Percentiles rank a stretch among this genome's conserved stretches.
Conservation (phyloP, 2,113 vertebrate genomes). For the Stegostoma tigrinum region DNA sequence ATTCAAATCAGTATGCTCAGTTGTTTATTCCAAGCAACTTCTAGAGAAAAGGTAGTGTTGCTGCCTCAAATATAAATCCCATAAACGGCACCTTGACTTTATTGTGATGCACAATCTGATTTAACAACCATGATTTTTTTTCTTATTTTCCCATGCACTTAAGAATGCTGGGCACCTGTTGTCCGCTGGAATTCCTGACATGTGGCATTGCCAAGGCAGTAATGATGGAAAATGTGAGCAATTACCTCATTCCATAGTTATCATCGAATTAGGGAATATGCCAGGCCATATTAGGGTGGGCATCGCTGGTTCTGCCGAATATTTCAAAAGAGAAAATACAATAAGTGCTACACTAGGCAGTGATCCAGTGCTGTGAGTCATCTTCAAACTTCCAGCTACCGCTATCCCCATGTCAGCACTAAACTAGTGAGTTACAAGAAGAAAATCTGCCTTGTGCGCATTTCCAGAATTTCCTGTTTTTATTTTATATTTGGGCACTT, state of each 20-base stretch:
- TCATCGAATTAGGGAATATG: background rate
- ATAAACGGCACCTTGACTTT: background rate
- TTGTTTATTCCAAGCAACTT: background rate
- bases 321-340: conserved; percentile 11
- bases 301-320: background rate
- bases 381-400: background rate
- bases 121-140: background rate
- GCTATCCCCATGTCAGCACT: background rate
- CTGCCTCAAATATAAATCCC: background rate
- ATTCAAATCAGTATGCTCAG: background rate
- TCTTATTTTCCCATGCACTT: too few relatives aligned
- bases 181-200: background rate
- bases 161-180: background rate
- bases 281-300: background rate
- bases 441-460: background rate
- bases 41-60: too few relatives aligned
- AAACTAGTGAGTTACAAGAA: background rate
- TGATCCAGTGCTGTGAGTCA: background rate
- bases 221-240: background rate
- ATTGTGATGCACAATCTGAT: background rate
- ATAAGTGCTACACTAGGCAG: background rate
- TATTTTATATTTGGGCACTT: background rate
- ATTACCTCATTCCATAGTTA: background rate
- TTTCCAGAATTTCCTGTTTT: background rate
- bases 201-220: background rate